A percentile compares a stretch with the other conserved stretches of the same genome.
Conservation (phyloP, 2,113 vertebrate genomes). For the Chaenocephalus aceratus region DNA sequence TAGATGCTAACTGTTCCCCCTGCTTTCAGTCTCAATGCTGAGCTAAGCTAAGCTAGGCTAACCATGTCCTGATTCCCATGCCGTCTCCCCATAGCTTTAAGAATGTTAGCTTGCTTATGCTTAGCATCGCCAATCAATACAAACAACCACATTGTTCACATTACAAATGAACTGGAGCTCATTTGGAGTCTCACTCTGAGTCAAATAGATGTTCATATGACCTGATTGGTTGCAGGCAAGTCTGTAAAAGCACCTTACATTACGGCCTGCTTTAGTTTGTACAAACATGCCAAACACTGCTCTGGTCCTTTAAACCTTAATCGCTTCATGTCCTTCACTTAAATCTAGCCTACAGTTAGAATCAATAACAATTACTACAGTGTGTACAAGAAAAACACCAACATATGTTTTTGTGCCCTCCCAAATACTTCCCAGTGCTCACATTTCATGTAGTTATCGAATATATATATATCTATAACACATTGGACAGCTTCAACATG, state of each 20-base stretch:
- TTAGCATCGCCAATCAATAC: neutral
- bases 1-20: neutral
- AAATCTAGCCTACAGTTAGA: neutral
- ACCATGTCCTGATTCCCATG: neutral
- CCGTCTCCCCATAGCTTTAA: neutral
- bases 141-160: neutral
- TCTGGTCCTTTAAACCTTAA: neutral
- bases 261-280: neutral
- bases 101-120: neutral
- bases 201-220: neutral
- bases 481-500: neutral
- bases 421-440: neutral
- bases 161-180: neutral
- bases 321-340: neutral
- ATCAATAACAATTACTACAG: neutral
- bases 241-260: neutral
- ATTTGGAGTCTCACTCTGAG: neutral
- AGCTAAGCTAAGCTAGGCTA: neutral
- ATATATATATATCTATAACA: conserved; percentile 4
- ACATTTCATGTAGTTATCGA: conserved; percentile 1
- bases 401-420: neutral
- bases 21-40: neutral
- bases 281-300: conserved; percentile 13
- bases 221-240: neutral
- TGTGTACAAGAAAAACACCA: neutral